Conservation (phyloP, 2,888 invertebrate species). For the Quadriops clusia region DNA sequence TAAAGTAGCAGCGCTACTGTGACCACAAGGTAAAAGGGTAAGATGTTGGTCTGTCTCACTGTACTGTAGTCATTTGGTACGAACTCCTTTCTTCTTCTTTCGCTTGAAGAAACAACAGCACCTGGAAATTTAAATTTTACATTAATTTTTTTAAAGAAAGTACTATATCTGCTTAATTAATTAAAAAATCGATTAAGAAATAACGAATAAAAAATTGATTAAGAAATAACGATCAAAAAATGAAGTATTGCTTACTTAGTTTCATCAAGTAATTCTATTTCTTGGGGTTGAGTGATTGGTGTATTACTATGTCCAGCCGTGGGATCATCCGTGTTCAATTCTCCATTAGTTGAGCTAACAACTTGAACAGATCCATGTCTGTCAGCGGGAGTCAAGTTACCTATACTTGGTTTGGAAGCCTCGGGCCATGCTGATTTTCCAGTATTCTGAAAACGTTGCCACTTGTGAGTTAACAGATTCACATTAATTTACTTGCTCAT, state of each 20-base stretch:
- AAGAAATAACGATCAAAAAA: constrained; percentile 1
- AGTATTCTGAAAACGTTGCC: constrained; percentile 31
- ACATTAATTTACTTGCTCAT: too few species aligned
- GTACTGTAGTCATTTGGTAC: constrained; percentile 39
- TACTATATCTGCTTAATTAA: not conserved
- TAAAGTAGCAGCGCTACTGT: constrained; percentile 35
- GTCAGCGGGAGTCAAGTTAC: constrained; percentile 86
- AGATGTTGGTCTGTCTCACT: constrained; percentile 38
- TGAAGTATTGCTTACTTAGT: constrained; percentile 73
- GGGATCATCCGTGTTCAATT: constrained; percentile 88
- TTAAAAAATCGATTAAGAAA: not conserved
- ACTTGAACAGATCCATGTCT: constrained; percentile 97
- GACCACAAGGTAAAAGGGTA: constrained; percentile 36
- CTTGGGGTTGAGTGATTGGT: constrained; percentile 85
- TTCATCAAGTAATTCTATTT: constrained; percentile 93
- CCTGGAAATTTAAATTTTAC: constrained; percentile 46
- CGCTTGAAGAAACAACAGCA: constrained; percentile 99
- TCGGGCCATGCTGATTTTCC: constrained; percentile 78
- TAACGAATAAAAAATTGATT: not conserved
- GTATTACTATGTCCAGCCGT: constrained; percentile 95
- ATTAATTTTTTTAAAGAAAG: not conserved
- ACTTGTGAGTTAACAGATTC: too few species aligned
- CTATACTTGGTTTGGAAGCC: constrained; percentile 71
- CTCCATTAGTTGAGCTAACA: constrained; percentile 95
- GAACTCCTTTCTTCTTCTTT: constrained; percentile 85